phyloP scores from a whole-genome alignment of 1,140 invertebrate species.

The Zaprionus camerounensis region DNA sequence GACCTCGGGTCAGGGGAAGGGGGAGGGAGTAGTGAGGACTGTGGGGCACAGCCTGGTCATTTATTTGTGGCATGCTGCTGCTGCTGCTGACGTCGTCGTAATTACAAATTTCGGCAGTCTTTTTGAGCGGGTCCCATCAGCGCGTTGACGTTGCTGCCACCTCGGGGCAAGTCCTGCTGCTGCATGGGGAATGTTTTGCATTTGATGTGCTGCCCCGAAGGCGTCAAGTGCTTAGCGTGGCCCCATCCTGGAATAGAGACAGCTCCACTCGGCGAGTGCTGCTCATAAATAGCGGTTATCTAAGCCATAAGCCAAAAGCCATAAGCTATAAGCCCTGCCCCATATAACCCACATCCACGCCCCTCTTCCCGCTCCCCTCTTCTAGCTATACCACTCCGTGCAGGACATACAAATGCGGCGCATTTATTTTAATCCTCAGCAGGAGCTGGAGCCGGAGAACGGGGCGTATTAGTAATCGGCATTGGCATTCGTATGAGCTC shows the following conservation, averaged over 20 bases:
- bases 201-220: constrained; percentile 44
- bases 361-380: not conserved
- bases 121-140: constrained; percentile 55
- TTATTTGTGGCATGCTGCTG: constrained; percentile 63
- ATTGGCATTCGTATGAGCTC: constrained; percentile 66
- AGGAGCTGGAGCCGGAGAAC: constrained; percentile 41
- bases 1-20: not conserved
- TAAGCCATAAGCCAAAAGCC: constrained; percentile 48
- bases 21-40: not conserved
- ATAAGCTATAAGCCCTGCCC: constrained; percentile 25
- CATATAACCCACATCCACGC: constrained; percentile 42
- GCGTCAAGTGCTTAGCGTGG: constrained; percentile 14
- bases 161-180: not conserved
- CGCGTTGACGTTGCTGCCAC: constrained; percentile 42
- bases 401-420: constrained; percentile 73
- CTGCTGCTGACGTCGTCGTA: constrained; percentile 59
- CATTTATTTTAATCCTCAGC: constrained; percentile 78
- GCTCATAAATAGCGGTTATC: constrained; percentile 75
- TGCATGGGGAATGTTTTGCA: constrained; percentile 47
- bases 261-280: constrained; percentile 16
- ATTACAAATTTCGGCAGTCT: constrained; percentile 68
- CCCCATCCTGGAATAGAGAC: not conserved
- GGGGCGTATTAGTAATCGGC: constrained; percentile 76
- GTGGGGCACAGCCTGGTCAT: constrained; percentile 51
- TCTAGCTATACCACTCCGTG: constrained; percentile 45